Percentiles rank a stretch among this genome's conserved stretches.
These are phyloP conservation scores for Strongylocentrotus purpuratus DNA, from an alignment of 35 echinoderm and acorn worm species.

Conservation along the genomic window DNA sequence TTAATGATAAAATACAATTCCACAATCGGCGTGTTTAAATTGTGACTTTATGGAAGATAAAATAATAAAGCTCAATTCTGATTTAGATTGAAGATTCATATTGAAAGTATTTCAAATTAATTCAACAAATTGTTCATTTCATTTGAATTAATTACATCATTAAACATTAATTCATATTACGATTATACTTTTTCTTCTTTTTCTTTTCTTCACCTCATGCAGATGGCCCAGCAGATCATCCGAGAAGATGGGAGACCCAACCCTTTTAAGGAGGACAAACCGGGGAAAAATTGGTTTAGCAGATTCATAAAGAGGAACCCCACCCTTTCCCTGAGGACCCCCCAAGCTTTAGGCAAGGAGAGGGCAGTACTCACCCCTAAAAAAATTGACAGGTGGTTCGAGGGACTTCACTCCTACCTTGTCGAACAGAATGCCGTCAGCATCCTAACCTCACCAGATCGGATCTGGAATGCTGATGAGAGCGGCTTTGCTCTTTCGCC, in stretches of 20 bases:
- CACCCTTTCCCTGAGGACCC: neutral
- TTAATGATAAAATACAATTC: too few species aligned
- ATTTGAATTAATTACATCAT: too few species aligned
- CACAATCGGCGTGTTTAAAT: too few species aligned
- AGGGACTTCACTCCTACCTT: constrained; percentile 1
- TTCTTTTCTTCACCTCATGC: neutral
- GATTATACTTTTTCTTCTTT: neutral
- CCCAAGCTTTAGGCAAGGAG: constrained; percentile 23
- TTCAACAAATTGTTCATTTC: too few species aligned
- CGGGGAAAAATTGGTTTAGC: constrained; percentile 27
- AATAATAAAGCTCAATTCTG: too few species aligned
- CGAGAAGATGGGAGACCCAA: constrained; percentile 1
- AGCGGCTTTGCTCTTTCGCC: neutral
- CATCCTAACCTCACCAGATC: neutral
- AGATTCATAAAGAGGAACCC: constrained; percentile 48
- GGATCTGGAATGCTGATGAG: constrained; percentile 47
- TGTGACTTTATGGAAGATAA: too few species aligned
- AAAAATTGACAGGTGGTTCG: constrained; percentile 44
- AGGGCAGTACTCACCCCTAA: constrained; percentile 31
- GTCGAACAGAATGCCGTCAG: neutral
- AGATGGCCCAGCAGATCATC: constrained; percentile 18
- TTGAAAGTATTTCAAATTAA: too few species aligned
- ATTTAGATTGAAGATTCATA: too few species aligned
- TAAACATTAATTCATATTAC: too few species aligned
- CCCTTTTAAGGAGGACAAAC: constrained; percentile 7